Conservation (phyloP, 2,797 vertebrate genomes). For the Poeciliopsis presidionis region DNA sequence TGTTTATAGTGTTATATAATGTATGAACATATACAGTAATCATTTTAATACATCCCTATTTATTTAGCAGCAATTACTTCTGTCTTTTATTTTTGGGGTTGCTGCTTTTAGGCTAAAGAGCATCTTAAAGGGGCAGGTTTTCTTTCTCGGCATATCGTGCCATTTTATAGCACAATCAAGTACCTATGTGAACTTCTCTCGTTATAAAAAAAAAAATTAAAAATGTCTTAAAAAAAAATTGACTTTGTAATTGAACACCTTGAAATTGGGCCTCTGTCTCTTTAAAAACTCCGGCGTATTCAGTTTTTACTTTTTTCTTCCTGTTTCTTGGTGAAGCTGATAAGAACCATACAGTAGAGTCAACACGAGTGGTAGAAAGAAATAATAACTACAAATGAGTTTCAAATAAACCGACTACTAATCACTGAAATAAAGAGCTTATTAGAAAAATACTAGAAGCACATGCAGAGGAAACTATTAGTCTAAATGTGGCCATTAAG, state of each 20-base stretch:
- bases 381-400: not conserved
- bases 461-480: not conserved
- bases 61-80: not conserved
- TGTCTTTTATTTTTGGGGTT: not conserved
- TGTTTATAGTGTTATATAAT: no score
- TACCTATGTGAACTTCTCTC: no score
- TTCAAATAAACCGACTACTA: not conserved
- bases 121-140: not conserved
- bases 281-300: not conserved
- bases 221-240: no score
- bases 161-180: no score
- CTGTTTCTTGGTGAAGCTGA: not conserved
- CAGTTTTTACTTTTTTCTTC: not conserved
- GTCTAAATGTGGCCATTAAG: not conserved
- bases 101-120: conserved; percentile 40
- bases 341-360: not conserved
- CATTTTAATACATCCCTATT: conserved; percentile 9
- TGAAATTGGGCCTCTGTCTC: no score
- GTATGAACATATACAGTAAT: not conserved
- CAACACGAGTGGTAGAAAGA: not conserved
- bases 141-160: no score
- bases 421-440: not conserved
- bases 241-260: no score
- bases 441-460: not conserved
- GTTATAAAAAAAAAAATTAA: no score